phyloP scores from a whole-genome alignment of 2,113 vertebrate genomes.

The Paratilapia polleni region DNA sequence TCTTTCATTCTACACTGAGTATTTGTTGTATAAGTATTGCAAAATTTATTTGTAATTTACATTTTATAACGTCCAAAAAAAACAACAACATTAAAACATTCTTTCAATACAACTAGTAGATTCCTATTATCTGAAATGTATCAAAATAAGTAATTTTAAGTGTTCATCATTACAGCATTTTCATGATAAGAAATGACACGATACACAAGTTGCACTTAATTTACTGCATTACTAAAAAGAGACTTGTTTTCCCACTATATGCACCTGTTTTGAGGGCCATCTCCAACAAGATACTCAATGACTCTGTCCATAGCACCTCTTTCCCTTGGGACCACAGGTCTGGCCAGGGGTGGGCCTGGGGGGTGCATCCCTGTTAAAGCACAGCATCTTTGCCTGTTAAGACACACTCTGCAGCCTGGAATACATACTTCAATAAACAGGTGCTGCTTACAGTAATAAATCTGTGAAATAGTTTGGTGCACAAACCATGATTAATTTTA shows the following conservation, averaged over 20 bases:
- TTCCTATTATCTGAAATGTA: neutral
- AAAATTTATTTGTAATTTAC: too few species aligned
- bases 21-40: neutral
- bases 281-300: constrained; percentile 97
- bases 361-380: constrained; percentile 89
- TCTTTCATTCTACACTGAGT: neutral
- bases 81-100: too few species aligned
- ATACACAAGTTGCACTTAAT: neutral
- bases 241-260: neutral
- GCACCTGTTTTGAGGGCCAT: constrained; percentile 97
- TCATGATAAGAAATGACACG: neutral
- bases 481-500: constrained; percentile 65
- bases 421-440: constrained; percentile 37
- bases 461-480: constrained; percentile 36
- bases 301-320: constrained; percentile 92
- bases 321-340: constrained; percentile 92
- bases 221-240: neutral
- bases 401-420: constrained; percentile 17
- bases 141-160: neutral
- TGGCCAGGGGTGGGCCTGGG: constrained; percentile 94
- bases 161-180: neutral
- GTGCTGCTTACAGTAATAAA: neutral
- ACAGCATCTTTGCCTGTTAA: constrained; percentile 42
- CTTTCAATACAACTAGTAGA: neutral
- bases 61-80: neutral